A percentile compares a stretch with the other conserved stretches of the same genome.
Evolutionary conservation across 2,113 vertebrate species (phyloP).

Genomic region (Agelaius tricolor): DNA sequence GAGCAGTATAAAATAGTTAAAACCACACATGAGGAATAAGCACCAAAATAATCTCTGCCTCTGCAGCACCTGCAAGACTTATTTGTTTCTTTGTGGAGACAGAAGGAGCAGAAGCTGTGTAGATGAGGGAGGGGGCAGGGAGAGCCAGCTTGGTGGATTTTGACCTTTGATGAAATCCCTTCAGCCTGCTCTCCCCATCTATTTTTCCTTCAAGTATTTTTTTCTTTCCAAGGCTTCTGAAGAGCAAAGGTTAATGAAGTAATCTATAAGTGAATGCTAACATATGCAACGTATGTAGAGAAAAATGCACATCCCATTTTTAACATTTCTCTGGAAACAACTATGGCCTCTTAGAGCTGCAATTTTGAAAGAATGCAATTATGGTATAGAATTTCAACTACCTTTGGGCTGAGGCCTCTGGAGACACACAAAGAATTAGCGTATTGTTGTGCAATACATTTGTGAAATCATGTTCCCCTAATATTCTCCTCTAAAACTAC

Average conservation of each 20-base stretch:
- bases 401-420: constrained; percentile 37
- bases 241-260: constrained; percentile 53
- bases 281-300: constrained; percentile 6
- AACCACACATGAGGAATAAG: not conserved
- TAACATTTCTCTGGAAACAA: constrained; percentile 45
- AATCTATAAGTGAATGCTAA: constrained; percentile 24
- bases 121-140: fast-evolving
- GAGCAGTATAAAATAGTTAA: not conserved
- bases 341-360: constrained; percentile 30
- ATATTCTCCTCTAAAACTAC: not conserved
- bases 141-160: not conserved
- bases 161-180: constrained; percentile 23
- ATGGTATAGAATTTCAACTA: constrained; percentile 56
- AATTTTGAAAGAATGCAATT: constrained; percentile 63
- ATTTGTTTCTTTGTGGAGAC: not conserved
- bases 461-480: constrained; percentile 13
- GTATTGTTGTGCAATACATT: constrained; percentile 5
- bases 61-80: not conserved
- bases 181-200: not conserved
- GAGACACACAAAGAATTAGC: constrained; percentile 57
- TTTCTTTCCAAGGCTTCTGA: constrained; percentile 12
- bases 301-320: constrained; percentile 43
- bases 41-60: not conserved
- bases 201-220: constrained; percentile 14
- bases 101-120: not conserved